phyloP scores from a whole-genome alignment of 2,888 invertebrate genomes.

The Drosophila pseudotakahashii region DNA sequence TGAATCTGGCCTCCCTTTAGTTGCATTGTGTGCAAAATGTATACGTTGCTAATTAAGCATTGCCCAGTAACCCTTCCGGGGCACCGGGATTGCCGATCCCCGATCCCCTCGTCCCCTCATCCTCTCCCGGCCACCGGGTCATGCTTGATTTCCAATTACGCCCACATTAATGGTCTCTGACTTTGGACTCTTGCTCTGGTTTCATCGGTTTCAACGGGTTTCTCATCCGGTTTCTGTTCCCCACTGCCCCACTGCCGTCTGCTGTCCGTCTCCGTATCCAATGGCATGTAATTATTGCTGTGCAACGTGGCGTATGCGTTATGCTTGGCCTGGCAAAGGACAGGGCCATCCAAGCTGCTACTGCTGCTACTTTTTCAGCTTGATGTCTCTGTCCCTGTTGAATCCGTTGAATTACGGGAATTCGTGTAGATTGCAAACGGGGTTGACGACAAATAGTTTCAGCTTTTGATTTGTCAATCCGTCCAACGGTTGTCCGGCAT shows the following conservation, averaged over 20 bases:
- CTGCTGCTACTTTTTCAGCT: constrained; percentile 47
- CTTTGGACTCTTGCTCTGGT: constrained; percentile 29
- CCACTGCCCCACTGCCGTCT: not conserved
- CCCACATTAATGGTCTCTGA: constrained; percentile 76
- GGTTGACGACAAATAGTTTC: constrained; percentile 54
- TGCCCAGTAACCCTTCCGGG: constrained; percentile 41
- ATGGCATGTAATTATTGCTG: constrained; percentile 81
- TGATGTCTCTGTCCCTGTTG: constrained; percentile 25
- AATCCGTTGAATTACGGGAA: constrained; percentile 37
- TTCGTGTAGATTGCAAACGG: constrained; percentile 23
- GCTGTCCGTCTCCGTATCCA: constrained; percentile 54
- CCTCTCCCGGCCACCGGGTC: constrained; percentile 13
- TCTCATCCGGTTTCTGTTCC: constrained; percentile 8
- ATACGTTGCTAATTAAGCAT: constrained; percentile 79
- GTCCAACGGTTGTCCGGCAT: constrained; percentile 35
- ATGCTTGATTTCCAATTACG: constrained; percentile 75
- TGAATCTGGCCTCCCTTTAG: constrained; percentile 30
- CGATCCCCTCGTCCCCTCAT: not conserved
- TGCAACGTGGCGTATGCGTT: constrained; percentile 80
- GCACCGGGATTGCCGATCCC: constrained; percentile 3
- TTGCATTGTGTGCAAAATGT: constrained; percentile 80
- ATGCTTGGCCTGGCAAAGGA: constrained; percentile 75
- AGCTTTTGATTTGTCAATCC: constrained; percentile 62
- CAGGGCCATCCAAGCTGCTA: constrained; percentile 13
- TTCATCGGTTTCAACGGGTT: constrained; percentile 32